Evolutionary conservation across 1,140 invertebrate species (phyloP), one percentile per base, ranked within the genome.

Genomic region (Euborellia annulipes): DNA sequence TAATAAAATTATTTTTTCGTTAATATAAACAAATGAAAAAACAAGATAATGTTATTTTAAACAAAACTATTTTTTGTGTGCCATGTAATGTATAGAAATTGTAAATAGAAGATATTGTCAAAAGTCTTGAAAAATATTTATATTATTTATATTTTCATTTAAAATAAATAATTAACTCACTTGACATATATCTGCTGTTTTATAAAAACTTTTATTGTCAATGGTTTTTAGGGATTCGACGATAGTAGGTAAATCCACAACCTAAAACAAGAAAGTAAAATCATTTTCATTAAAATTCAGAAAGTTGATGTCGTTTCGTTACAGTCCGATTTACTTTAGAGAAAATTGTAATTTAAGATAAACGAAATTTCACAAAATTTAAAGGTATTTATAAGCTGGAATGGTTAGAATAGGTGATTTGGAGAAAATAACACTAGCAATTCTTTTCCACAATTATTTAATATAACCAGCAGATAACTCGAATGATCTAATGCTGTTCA

Each of bases 181-280:
- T 72, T 95, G 90, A 60, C 85, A 89, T 54, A 98, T 82, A 64
- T 97, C 92, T 0, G 91, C 91, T 13, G 90, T 92, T 71, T 97
- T 97, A 58, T 97, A 97, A 55, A 97, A 92, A 57, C 83, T 93
- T 64, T 95, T 97, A 46, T 75, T 80, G 56, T 98, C 93, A 45
- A 95, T 91, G 8, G 91, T 96, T 70, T 98, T 98, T 13, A 89
- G 66, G 4, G 86, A 87, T 65, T 97, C 93, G 21, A 94, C 77
- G 3, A 97, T 76, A 19, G 87, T 89, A 2, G 93, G 93, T 14
- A 97, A 62, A 67, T 98, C 93, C 1, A 95, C 76, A 38, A 96
- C 62, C 76, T 79, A 54, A 38, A 64, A 59, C 40, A 46, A 54
- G 56, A 54, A 59, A 34, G 54, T 46, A 41, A 46, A 48, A 50